Evolutionary conservation across 1,140 invertebrate species (phyloP), one percentile per base, ranked within the genome.

Genomic region (Monochamus saltuarius): DNA sequence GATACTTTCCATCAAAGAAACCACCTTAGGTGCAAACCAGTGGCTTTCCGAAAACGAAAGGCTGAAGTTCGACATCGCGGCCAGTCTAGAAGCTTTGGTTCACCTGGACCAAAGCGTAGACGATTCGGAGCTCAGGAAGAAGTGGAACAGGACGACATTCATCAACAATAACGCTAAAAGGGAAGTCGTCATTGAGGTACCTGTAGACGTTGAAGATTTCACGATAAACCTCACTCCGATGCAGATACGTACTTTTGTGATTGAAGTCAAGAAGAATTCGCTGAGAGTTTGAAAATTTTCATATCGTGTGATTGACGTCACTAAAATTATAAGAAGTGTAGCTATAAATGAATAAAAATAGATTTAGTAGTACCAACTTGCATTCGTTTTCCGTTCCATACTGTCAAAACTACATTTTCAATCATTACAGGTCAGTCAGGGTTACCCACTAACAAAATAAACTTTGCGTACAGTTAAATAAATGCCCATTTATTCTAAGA

Each of bases 221-320:
- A 52, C 59, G 29, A 60, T 74, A 22, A 51, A 35, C 7, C 55
- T 74, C 9, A 61, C 50, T 52, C 67, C 72, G 22, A 71, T 71
- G 62, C 64, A 74, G 59, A 74, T 73, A 50, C 62, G 73, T 29
- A 74, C 71, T 9, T 73, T 74, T 62, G 45, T 69, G 58, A 60
- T 71, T 17, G 59, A 68, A 13, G 61, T 69, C 40, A 47, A 60
- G 4, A 63, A 58, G 57, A 59, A 16, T 40, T 61, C 22, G 22
- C 6, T 29, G 22, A 29, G 6, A 3, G 22, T 29, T 29, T 29
- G 22, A 29, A 29, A 2, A 29, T 29, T 29, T 29, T 29, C 6
- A n/a, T 29, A 6, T 29, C 6, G 22, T 29, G 22, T 29, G n/a
- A n/a, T n/a, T n/a, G n/a, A n/a, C n/a, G 22, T 29, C 2, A 6